Percentiles rank a stretch among this genome's conserved stretches.
Conservation (phyloP, 2,797 vertebrate genomes). For the Leucoraja ocellata region DNA sequence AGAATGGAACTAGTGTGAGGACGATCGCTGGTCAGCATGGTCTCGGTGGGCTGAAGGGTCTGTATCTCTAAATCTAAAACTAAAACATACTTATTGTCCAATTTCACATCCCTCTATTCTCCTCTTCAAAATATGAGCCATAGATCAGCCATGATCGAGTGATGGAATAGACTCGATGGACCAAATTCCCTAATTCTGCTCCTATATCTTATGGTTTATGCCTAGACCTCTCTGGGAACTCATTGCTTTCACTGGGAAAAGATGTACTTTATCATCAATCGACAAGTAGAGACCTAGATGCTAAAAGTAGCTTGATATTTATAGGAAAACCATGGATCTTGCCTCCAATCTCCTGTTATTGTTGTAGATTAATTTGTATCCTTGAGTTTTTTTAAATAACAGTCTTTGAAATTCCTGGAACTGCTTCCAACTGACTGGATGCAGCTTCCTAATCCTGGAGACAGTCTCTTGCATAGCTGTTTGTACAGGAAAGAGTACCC, state of each 20-base stretch:
- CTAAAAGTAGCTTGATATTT: background rate
- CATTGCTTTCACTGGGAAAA: background rate
- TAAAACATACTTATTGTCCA: background rate
- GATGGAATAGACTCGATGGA: no score
- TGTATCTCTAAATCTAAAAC: no score
- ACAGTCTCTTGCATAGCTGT: background rate
- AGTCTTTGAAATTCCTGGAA: background rate
- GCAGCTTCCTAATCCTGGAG: background rate
- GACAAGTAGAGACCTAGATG: background rate
- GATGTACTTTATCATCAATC: background rate
- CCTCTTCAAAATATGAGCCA: background rate
- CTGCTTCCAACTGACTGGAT: background rate
- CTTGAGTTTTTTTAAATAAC: background rate
- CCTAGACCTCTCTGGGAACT: background rate
- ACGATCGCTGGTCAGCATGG: no score
- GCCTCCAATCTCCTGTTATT: background rate
- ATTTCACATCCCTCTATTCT: background rate
- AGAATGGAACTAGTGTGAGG: no score
- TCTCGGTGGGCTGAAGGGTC: no score
- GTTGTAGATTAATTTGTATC: background rate
- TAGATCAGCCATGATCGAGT: no score
- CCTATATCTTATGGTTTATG: no score
- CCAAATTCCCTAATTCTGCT: no score
- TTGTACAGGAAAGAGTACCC: background rate
- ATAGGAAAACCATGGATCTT: background rate